Base-by-base conservation (phyloP, 2,888 invertebrate genomes). In the Aleiodes alternator region DNA sequence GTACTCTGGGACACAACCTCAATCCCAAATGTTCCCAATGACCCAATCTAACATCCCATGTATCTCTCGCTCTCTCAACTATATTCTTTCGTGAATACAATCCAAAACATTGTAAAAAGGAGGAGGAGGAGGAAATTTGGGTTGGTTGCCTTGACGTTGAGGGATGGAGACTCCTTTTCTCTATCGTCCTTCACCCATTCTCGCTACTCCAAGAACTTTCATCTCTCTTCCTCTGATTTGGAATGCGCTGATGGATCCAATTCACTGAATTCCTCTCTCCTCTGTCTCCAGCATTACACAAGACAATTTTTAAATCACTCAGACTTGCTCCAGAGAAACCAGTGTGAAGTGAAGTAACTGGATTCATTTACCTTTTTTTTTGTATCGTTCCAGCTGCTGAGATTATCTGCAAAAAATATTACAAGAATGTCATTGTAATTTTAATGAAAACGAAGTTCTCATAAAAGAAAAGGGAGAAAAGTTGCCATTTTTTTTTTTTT, bases 241-340 rank as follows among this genome's bases (percentile, higher is more conserved):
- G 84, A 87, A 87, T 85, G 82, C 84, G 86, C 86, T 88, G 88
- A 89, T 88, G 87, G 88, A 88, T 88, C 86, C 89, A 88, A 89
- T 89, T 89, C 88, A 88, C 87, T 86, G 86, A 82, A 80, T 82
- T 83, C 83, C 81, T 81, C 78, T 82, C 34, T 48, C 8, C 75
- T 73, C 73, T 64, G 69, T 69, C n/a, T 73, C 23, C 64, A 43
- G 48, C 23, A 48, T 64, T 64, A 43, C 16, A 34, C 50, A 31
- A 68, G 68, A 51, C 51, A 51, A 68, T 68, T 68, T 68, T 68
- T 68, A 50, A 68, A 48, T 29, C 29, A 68, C 66, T 61, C 34
- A 43, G 48, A 48, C 11, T 43, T 43, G 43, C 43, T 43, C 11
- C 43, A 43, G 43, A 9, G 8, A 43, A 43, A 43, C 11, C 9